A percentile compares a stretch with the other conserved stretches of the same genome.
These are phyloP conservation scores for Rhorus exstirpatorius DNA, from an alignment of 2,888 invertebrate genomes.

Conservation along the genomic window DNA sequence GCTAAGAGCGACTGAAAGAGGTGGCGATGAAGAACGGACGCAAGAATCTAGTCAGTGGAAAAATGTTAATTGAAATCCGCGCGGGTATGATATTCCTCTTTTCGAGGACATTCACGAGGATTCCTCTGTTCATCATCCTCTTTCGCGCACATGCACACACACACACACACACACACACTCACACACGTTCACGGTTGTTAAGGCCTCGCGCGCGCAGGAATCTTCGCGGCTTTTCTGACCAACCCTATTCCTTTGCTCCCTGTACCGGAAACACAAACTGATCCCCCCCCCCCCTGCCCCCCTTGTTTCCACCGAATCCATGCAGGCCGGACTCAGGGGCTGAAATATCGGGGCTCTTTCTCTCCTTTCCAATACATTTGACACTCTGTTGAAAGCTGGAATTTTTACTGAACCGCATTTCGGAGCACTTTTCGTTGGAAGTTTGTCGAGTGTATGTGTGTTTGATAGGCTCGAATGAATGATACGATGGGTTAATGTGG, in stretches of 20 bases:
- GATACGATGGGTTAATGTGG: not conserved
- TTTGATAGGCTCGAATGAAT: not conserved
- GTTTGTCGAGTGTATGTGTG: not conserved
- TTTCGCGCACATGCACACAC: constrained; percentile 13
- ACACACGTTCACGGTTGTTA: constrained; percentile 66
- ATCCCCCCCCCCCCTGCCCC: not conserved
- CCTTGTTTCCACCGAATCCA: not conserved
- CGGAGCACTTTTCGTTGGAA: constrained; percentile 5
- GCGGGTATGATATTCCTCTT: constrained; percentile 17
- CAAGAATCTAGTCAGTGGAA: constrained; percentile 4
- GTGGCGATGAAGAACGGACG: not conserved
- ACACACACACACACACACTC: no score
- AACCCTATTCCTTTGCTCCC: constrained; percentile 52
- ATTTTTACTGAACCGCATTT: not conserved
- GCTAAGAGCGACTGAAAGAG: constrained; percentile 1
- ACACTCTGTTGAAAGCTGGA: not conserved
- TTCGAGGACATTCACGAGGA: constrained; percentile 53
- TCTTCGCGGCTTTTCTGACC: constrained; percentile 64
- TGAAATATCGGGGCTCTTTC: not conserved
- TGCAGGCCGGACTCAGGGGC: not conserved
- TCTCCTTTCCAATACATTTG: constrained; percentile 1
- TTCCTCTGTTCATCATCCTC: constrained; percentile 2
- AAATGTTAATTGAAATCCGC: constrained; percentile 38
- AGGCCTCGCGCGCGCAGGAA: constrained; percentile 63
- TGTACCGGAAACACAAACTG: no score